These are phyloP conservation scores for Aulostomus chinensis DNA, from an alignment of 2,797 vertebrate genomes.

Conservation along the genomic window DNA sequence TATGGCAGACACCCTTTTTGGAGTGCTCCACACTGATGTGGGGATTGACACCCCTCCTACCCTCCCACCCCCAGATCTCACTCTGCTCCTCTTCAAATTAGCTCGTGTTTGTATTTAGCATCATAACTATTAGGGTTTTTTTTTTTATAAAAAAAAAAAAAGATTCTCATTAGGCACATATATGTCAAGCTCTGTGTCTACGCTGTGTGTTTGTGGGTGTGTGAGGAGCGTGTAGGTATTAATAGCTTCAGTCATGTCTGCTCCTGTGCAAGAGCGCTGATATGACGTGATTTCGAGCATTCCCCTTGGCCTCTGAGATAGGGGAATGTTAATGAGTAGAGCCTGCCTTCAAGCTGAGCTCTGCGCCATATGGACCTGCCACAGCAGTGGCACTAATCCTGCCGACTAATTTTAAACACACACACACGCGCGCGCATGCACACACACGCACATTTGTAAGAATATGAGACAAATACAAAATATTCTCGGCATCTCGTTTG, in stretches of 20 bases:
- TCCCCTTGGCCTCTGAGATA: constrained; percentile 31
- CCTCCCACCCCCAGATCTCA: not conserved
- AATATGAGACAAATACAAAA: too few species aligned
- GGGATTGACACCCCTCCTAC: constrained; percentile 22
- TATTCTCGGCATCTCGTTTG: too few species aligned
- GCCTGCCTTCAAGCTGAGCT: constrained; percentile 49
- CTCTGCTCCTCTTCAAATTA: constrained; percentile 33
- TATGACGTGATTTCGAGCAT: constrained; percentile 4
- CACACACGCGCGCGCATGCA: too few species aligned
- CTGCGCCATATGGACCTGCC: constrained; percentile 55
- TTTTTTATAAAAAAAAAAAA: not conserved
- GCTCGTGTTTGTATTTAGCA: constrained; percentile 33
- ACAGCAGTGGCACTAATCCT: constrained; percentile 51
- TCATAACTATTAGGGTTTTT: constrained; percentile 18
- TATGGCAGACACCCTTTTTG: constrained; percentile 54
- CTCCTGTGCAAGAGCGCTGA: not conserved
- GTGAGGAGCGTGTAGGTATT: not conserved
- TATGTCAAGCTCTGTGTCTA: not conserved
- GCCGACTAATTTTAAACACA: constrained; percentile 31
- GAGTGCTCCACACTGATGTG: constrained; percentile 36
- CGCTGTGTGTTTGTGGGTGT: not conserved
- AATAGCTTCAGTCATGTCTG: constrained; percentile 1
- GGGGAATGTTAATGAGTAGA: constrained; percentile 58
- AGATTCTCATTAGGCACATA: constrained; percentile 6
- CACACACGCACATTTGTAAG: too few species aligned